Evolutionary conservation across 2,888 invertebrate species (phyloP).

Genomic region (Callosobruchus maculatus): DNA sequence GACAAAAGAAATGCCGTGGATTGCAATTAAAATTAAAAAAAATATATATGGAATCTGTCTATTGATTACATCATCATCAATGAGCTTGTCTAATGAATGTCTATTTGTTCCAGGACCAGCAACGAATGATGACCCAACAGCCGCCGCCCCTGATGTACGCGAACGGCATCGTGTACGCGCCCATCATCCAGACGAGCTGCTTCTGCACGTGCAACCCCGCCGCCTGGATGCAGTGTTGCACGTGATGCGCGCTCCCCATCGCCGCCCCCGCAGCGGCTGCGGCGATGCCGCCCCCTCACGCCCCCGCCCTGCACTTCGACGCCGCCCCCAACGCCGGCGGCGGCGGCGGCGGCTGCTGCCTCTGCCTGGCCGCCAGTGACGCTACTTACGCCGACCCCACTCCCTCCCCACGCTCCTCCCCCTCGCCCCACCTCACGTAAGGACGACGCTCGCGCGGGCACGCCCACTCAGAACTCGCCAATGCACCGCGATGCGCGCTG

Average conservation of each 20-base stretch:
- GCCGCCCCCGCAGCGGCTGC: not conserved
- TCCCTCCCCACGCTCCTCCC: not conserved
- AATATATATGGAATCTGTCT: no score
- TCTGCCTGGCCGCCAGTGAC: constrained; percentile 4
- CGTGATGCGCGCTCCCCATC: constrained; percentile 54
- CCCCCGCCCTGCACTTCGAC: constrained; percentile 7
- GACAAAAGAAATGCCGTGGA: no score
- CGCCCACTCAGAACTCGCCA: not conserved
- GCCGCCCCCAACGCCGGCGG: no score
- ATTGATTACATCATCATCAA: no score
- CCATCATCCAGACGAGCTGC: constrained; percentile 68
- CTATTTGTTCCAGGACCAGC: constrained; percentile 57
- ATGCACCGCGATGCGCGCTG: not conserved
- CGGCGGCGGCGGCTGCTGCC: no score
- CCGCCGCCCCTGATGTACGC: constrained; percentile 54
- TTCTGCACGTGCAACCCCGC: constrained; percentile 58
- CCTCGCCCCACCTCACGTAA: not conserved
- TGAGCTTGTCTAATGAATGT: no score
- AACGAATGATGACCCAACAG: constrained; percentile 51
- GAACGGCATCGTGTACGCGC: constrained; percentile 67
- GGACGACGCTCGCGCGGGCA: not conserved
- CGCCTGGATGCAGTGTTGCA: constrained; percentile 55
- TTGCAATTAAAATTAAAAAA: no score
- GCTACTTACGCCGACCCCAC: not conserved
- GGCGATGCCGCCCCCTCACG: constrained; percentile 6